Conservation (phyloP, 2,113 vertebrate species). For the Ictidomys tridecemlineatus region DNA sequence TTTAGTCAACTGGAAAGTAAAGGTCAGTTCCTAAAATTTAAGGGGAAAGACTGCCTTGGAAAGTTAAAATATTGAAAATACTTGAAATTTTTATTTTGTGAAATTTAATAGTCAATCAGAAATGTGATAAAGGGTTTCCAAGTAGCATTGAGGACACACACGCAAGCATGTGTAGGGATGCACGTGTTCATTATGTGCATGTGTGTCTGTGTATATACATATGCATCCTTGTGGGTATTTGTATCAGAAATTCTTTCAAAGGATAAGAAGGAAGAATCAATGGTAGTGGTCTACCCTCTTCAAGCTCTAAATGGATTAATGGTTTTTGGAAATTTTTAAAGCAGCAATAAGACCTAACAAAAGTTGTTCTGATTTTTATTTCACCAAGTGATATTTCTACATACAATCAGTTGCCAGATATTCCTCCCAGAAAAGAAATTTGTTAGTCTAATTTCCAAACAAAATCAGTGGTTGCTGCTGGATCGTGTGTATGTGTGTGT, state of each 20-base stretch:
- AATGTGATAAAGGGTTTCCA: not conserved
- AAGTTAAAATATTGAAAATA: not conserved
- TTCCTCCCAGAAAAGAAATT: not conserved
- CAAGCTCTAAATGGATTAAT: not conserved
- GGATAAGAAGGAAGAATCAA: not conserved
- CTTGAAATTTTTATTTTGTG: not conserved
- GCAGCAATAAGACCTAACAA: not conserved
- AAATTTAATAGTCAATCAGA: not conserved
- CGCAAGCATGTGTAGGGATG: not conserved
- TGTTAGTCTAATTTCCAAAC: not conserved
- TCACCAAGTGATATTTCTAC: not conserved
- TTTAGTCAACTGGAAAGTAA: not conserved
- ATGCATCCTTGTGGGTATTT: not conserved
- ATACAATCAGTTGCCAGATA: not conserved
- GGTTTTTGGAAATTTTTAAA: not conserved
- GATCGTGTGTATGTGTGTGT: not conserved
- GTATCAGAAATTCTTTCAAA: not conserved
- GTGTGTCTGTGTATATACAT: no score
- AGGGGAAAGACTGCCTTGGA: not conserved
- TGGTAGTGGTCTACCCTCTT: not conserved
- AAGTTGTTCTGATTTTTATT: not conserved
- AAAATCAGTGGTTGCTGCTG: not conserved
- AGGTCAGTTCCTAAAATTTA: not conserved
- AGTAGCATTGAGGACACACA: not conserved
- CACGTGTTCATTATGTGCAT: not conserved